These are phyloP conservation scores for Bostrychus sinensis DNA, from an alignment of 2,113 vertebrate genomes.

Conservation along the genomic window DNA sequence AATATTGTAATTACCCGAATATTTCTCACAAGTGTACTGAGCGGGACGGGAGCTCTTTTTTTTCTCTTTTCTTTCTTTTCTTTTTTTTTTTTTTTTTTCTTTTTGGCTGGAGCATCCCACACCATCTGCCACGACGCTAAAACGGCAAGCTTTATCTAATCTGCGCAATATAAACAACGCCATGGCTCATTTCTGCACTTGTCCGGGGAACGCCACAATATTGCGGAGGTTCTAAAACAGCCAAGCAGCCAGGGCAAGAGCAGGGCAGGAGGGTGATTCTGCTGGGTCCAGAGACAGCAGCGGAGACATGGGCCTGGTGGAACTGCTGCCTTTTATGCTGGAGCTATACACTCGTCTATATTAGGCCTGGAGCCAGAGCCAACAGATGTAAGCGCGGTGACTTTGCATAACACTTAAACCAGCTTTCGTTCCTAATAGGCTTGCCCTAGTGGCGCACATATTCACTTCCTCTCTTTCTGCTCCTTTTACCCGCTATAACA, in stretches of 20 bases:
- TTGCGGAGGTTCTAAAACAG: too few relatives aligned
- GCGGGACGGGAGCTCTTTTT: slow-evolving; percentile 78
- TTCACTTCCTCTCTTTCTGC: slow-evolving; percentile 6
- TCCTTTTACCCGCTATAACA: slow-evolving; percentile 29
- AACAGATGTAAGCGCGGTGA: slow-evolving; percentile 74
- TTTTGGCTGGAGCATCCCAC: slow-evolving; percentile 83
- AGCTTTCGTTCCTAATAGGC: slow-evolving; percentile 80
- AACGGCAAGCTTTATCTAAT: slow-evolving; percentile 91
- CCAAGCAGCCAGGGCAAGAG: too few relatives aligned
- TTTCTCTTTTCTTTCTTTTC: slow-evolving; percentile 50
- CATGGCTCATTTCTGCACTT: slow-evolving; percentile 86
- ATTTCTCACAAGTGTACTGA: slow-evolving; percentile 78
- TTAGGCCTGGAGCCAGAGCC: slow-evolving; percentile 69
- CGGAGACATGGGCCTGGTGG: too few relatives aligned
- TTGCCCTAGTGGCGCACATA: slow-evolving; percentile 70
- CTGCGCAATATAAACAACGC: slow-evolving; percentile 87
- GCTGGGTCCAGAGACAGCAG: too few relatives aligned
- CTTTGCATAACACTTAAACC: slow-evolving; percentile 80
- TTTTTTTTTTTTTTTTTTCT: slow-evolving; percentile 50
- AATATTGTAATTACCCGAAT: slow-evolving; percentile 85
- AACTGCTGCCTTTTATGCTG: too few relatives aligned
- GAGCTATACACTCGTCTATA: slow-evolving; percentile 34
- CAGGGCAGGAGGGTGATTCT: too few relatives aligned
- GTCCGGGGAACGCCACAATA: slow-evolving; percentile 73
- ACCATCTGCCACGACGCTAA: slow-evolving; percentile 89